These are phyloP conservation scores for Craterocephalus amniculus DNA, from an alignment of 2,797 vertebrate species.

Conservation along the genomic window DNA sequence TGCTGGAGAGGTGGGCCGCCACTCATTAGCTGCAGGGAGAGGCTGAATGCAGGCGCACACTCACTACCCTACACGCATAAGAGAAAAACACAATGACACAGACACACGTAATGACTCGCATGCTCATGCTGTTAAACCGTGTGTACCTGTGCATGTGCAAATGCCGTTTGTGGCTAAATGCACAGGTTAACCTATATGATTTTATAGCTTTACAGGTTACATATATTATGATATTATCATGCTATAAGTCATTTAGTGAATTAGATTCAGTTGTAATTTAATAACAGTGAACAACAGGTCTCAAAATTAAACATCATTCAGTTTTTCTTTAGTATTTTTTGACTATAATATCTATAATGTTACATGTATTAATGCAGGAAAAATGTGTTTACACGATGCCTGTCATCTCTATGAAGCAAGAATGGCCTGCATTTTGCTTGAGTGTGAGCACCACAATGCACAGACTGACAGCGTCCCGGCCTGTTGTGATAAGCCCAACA, in stretches of 20 bases:
- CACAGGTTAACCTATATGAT: not conserved
- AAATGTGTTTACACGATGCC: not conserved
- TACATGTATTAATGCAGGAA: not conserved
- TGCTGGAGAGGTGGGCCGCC: slow-evolving; percentile 82
- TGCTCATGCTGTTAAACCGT: slow-evolving; percentile 63
- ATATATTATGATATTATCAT: not conserved
- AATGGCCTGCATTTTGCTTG: slow-evolving; percentile 2
- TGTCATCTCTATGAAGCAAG: not conserved
- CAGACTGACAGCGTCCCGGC: slow-evolving; percentile 48
- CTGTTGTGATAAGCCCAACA: slow-evolving; percentile 68
- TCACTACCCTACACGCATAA: slow-evolving; percentile 53
- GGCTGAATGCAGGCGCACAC: slow-evolving; percentile 75
- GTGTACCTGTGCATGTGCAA: slow-evolving; percentile 9
- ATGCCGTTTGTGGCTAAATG: slow-evolving; percentile 30
- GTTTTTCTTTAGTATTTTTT: not conserved
- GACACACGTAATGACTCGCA: slow-evolving; percentile 56
- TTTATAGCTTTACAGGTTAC: not conserved
- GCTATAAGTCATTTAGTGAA: not conserved
- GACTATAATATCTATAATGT: not conserved
- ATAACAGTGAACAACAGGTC: not conserved
- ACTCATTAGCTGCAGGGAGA: slow-evolving; percentile 83
- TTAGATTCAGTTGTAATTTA: not conserved
- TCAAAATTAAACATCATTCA: not conserved
- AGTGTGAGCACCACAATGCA: slow-evolving; percentile 42
- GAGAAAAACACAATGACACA: slow-evolving; percentile 63